Conservation (phyloP, 2,888 invertebrate genomes). For the Heliconius aoede region DNA sequence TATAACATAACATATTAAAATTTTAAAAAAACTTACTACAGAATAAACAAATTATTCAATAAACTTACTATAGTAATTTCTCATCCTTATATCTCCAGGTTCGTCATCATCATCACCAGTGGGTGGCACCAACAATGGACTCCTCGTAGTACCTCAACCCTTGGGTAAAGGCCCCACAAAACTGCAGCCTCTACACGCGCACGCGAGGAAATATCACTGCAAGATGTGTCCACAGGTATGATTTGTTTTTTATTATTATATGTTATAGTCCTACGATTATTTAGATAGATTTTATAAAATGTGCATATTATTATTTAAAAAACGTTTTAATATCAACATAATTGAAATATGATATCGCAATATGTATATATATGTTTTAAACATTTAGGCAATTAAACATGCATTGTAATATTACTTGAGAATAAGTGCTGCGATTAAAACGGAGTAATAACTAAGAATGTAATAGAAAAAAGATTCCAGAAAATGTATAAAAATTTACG, state of each 20-base stretch:
- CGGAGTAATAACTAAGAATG: too few relatives aligned
- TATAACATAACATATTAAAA: too few relatives aligned
- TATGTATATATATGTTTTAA: too few relatives aligned
- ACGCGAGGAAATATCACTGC: conserved; percentile 93
- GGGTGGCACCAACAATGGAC: conserved; percentile 75
- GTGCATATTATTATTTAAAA: neutral
- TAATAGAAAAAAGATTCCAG: too few relatives aligned
- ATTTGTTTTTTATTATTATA: conserved; percentile 43
- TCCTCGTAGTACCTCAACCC: conserved; percentile 95
- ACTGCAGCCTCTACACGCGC: conserved; percentile 76
- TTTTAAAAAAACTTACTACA: too few relatives aligned
- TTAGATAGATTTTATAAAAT: neutral
- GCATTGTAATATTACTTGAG: too few relatives aligned
- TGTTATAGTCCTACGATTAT: neutral
- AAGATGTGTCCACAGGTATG: conserved; percentile 99
- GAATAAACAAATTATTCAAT: neutral
- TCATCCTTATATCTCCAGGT: conserved; percentile 63
- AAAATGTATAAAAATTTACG: too few relatives aligned
- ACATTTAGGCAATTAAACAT: too few relatives aligned
- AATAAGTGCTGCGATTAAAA: too few relatives aligned
- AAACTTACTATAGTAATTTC: neutral
- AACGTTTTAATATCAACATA: too few relatives aligned
- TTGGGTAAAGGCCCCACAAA: conserved; percentile 85
- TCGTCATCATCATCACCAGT: conserved; percentile 79
- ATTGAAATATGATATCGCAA: too few relatives aligned